Conservation (phyloP, 2,888 invertebrate species). For the Rhyacophila evoluta region DNA sequence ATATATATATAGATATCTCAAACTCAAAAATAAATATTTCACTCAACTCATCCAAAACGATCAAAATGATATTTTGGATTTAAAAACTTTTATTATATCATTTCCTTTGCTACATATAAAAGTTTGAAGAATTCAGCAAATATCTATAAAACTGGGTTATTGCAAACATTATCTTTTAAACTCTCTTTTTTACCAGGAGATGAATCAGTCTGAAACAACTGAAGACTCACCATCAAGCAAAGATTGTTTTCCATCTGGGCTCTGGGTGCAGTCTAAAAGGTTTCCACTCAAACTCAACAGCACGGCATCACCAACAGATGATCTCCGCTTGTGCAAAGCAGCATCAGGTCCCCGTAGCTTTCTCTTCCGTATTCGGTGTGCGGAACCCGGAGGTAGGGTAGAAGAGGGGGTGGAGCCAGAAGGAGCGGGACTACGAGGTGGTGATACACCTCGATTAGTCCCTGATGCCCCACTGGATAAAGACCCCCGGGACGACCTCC, state of each 20-base stretch:
- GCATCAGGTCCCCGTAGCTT: conserved; percentile 75
- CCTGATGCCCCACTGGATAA: conserved; percentile 57
- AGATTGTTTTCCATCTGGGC: conserved; percentile 77
- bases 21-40: no score
- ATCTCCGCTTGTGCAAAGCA: conserved; percentile 81
- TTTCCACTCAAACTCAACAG: conserved; percentile 88
- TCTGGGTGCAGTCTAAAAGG: conserved; percentile 88
- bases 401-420: conserved; percentile 53
- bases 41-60: no score
- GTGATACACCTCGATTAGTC: conserved; percentile 51
- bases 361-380: conserved; percentile 76
- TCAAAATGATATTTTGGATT: no score
- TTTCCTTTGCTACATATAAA: no score
- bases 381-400: conserved; percentile 53
- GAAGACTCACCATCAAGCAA: conserved; percentile 66
- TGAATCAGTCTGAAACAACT: no score
- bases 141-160: no score
- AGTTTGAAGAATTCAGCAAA: no score
- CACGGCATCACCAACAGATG: conserved; percentile 88
- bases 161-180: no score
- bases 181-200: no score
- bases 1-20: no score
- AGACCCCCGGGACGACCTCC: conserved; percentile 66
- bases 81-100: no score
- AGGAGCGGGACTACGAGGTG: conserved; percentile 47